These are phyloP conservation scores for Pseudeuparius sepicola DNA, from an alignment of 2,888 invertebrate genomes.

Conservation along the genomic window DNA sequence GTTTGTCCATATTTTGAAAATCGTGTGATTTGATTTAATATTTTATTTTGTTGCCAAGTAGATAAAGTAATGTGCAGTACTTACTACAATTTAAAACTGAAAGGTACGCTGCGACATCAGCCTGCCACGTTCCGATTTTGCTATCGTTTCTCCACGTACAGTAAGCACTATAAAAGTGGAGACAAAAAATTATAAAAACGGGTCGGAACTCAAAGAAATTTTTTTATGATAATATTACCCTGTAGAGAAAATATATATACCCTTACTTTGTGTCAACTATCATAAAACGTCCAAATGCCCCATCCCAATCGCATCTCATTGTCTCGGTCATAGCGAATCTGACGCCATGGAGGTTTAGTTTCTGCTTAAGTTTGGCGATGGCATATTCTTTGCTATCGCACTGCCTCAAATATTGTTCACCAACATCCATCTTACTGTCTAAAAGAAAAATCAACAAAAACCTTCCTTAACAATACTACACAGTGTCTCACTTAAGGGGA, in stretches of 20 bases:
- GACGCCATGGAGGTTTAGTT: slow-evolving; percentile 52
- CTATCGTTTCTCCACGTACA: slow-evolving; percentile 52
- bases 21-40: too few relatives aligned
- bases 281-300: slow-evolving; percentile 58
- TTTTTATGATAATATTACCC: too few relatives aligned
- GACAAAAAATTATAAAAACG: too few relatives aligned
- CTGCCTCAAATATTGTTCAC: slow-evolving; percentile 51
- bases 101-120: slow-evolving; percentile 33
- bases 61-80: too few relatives aligned
- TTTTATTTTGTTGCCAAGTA: too few relatives aligned
- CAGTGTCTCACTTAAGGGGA: too few relatives aligned
- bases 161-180: slow-evolving; percentile 47
- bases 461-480: too few relatives aligned
- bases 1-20: too few relatives aligned
- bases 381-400: slow-evolving; percentile 57
- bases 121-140: slow-evolving; percentile 46
- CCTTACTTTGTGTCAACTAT: too few relatives aligned
- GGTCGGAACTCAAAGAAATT: too few relatives aligned
- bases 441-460: slow-evolving; percentile 21
- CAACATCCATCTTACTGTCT: slow-evolving; percentile 42
- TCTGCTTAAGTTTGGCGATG: slow-evolving; percentile 41
- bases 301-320: slow-evolving; percentile 55
- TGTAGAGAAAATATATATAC: too few relatives aligned
- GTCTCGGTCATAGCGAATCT: slow-evolving; percentile 42
- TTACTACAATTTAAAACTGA: slow-evolving; percentile 50